Percentiles rank a stretch among this genome's conserved stretches.
Conservation (phyloP, 2,797 vertebrate species). For the Catamblyrhynchus diadema region DNA sequence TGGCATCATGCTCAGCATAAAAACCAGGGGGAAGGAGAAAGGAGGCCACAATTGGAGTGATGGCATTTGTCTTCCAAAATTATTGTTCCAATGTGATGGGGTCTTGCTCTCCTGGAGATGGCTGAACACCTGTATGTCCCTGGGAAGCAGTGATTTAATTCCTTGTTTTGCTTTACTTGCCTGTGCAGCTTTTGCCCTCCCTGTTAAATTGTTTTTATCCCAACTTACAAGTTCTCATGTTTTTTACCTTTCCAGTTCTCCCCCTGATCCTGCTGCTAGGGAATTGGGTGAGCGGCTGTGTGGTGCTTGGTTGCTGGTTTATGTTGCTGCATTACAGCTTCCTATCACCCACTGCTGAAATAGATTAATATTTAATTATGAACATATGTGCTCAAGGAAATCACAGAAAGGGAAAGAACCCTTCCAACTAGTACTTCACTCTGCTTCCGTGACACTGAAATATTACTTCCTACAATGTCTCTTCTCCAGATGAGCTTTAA, state of each 20-base stretch:
- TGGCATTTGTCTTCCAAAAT: not conserved
- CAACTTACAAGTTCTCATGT: not conserved
- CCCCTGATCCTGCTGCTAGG: not conserved
- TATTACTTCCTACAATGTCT: not conserved
- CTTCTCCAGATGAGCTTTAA: not conserved
- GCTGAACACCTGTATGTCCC: not conserved
- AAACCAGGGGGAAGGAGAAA: not conserved
- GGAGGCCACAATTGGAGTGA: accelerated
- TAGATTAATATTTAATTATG: not conserved
- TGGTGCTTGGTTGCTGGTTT: not conserved
- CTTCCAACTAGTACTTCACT: not conserved
- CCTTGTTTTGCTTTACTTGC: not conserved
- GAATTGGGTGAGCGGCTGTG: not conserved
- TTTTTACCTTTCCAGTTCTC: not conserved
- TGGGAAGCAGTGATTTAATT: not conserved
- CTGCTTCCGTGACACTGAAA: not conserved
- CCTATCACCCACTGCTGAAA: not conserved
- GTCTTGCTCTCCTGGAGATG: not conserved
- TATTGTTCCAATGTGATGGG: accelerated
- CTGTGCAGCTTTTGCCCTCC: not conserved
- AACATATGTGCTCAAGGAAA: not conserved
- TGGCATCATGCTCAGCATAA: not conserved
- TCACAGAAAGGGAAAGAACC: not conserved
- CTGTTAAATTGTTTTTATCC: not conserved
- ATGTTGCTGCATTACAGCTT: not conserved